A percentile compares a stretch with the other conserved stretches of the same genome.
These are phyloP conservation scores for Incurvaria masculella DNA, from an alignment of 2,888 invertebrate genomes.

Conservation along the genomic window DNA sequence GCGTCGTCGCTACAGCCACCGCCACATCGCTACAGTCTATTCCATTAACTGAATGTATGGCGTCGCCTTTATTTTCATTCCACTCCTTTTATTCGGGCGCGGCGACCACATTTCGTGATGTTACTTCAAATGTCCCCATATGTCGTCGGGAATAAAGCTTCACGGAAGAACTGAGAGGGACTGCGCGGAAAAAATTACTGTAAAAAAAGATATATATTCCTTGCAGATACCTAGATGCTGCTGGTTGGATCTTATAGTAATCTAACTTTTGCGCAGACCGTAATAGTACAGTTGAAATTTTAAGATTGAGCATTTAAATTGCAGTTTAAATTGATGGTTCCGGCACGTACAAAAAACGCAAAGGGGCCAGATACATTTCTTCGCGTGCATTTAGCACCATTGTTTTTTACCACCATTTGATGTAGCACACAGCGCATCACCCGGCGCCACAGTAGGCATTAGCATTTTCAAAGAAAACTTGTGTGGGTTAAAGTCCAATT, in stretches of 20 bases:
- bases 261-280: background rate
- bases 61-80: background rate
- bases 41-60: background rate
- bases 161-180: background rate
- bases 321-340: no score
- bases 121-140: constrained; percentile 1
- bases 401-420: no score
- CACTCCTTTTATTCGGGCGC: background rate
- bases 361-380: no score
- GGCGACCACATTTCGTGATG: constrained; percentile 1
- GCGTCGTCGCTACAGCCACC: background rate
- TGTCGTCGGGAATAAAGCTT: constrained; percentile 1
- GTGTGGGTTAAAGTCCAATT: no score
- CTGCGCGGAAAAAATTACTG: background rate
- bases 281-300: background rate
- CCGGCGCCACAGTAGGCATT: no score
- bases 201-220: background rate
- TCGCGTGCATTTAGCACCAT: no score
- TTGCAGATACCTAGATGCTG: background rate
- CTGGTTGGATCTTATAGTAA: background rate
- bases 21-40: no score
- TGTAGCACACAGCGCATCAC: no score
- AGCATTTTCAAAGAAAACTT: no score
- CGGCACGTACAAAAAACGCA: no score
- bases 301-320: no score